phyloP scores from a whole-genome alignment of 2,797 vertebrate species.

The Propithecus deckenii region DNA sequence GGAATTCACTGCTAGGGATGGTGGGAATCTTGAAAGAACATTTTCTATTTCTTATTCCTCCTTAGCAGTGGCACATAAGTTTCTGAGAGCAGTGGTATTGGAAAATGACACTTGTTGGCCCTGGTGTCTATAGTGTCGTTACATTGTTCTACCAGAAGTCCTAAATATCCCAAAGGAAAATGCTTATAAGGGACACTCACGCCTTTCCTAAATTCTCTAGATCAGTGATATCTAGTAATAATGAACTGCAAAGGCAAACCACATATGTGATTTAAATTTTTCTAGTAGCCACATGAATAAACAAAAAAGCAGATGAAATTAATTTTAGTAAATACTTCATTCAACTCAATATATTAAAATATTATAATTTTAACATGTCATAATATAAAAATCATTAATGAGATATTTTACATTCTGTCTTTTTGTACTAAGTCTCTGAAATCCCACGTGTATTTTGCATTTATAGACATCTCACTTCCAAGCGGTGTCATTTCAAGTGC shows the following conservation, averaged over 20 bases:
- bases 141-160: background rate
- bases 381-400: background rate
- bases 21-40: background rate
- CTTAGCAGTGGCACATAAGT: background rate
- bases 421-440: background rate
- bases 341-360: background rate
- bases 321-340: slow-evolving; percentile 21
- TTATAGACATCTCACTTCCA: background rate
- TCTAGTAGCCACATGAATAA: background rate
- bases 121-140: background rate
- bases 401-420: background rate
- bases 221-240: background rate
- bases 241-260: background rate
- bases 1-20: background rate
- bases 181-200: background rate
- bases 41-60: background rate
- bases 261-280: background rate
- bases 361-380: background rate
- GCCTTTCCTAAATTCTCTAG: background rate
- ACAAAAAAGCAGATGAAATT: background rate
- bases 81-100: background rate
- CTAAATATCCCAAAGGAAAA: background rate
- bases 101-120: background rate
- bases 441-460: background rate
- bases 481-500: background rate